phyloP scores from a whole-genome alignment of 1,140 invertebrate genomes.

The Adelges cooleyi region DNA sequence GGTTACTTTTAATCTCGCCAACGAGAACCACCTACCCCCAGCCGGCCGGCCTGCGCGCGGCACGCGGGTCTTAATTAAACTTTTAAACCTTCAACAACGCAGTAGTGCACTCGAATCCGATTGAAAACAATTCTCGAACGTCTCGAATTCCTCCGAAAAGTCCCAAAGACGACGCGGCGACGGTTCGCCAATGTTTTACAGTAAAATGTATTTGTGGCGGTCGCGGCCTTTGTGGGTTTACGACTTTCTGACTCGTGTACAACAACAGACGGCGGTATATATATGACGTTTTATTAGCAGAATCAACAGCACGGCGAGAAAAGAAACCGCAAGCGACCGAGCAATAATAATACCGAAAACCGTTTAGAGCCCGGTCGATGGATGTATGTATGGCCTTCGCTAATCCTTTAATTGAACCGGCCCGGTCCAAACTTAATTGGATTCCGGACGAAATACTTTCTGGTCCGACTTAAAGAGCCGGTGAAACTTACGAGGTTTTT shows the following conservation, averaged over 20 bases:
- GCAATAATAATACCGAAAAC: slow-evolving; percentile 5
- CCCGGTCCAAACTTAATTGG: slow-evolving; percentile 10
- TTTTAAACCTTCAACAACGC: slow-evolving; percentile 14
- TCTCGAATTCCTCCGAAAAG: too few species aligned
- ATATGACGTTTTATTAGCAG: too few species aligned
- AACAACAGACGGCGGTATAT: too few species aligned
- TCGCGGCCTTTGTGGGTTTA: too few species aligned
- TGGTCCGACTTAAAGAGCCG: too few species aligned
- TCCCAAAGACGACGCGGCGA: too few species aligned
- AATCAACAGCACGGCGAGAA: neutral
- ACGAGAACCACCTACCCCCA: neutral
- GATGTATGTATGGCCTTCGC: too few species aligned
- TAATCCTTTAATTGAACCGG: slow-evolving; percentile 17
- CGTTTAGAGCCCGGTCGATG: neutral
- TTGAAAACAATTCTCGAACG: slow-evolving; percentile 11
- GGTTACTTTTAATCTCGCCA: slow-evolving; percentile 12
- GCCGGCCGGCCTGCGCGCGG: neutral
- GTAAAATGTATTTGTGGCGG: too few species aligned
- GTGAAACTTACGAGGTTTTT: too few species aligned
- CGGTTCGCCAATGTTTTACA: too few species aligned
- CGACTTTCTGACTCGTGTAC: too few species aligned
- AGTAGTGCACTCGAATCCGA: neutral
- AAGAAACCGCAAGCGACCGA: neutral
- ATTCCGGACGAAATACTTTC: neutral
- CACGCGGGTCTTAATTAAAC: slow-evolving; percentile 21